These are phyloP conservation scores for Agrilus biguttatus DNA, from an alignment of 2,888 invertebrate species.

Conservation along the genomic window DNA sequence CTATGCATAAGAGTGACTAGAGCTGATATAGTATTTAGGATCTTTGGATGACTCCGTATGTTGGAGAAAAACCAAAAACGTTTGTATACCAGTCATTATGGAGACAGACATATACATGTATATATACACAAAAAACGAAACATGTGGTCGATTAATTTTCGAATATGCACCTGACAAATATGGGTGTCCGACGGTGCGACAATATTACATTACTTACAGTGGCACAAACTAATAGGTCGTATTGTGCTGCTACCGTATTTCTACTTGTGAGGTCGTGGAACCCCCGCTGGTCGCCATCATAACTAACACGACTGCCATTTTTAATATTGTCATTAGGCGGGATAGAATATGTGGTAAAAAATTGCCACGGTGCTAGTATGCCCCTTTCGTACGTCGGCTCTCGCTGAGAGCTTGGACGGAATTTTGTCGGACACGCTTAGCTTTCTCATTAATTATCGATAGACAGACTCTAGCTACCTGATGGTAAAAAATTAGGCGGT, in stretches of 20 bases:
- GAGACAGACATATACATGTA: not conserved
- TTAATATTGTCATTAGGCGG: slow-evolving; percentile 26
- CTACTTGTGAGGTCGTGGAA: slow-evolving; percentile 26
- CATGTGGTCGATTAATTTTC: slow-evolving; percentile 10
- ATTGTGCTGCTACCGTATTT: slow-evolving; percentile 31
- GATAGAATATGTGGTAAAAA: not conserved
- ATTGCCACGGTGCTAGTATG: too few relatives aligned
- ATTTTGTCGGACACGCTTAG: too few relatives aligned
- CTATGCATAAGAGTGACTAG: not conserved
- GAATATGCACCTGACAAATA: slow-evolving; percentile 17
- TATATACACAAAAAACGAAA: not conserved
- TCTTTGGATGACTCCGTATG: too few relatives aligned
- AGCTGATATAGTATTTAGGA: not conserved
- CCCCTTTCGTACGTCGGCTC: too few relatives aligned
- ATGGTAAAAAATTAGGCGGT: too few relatives aligned
- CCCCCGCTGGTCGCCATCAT: slow-evolving; percentile 18
- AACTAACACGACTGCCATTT: slow-evolving; percentile 21
- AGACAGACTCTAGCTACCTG: too few relatives aligned
- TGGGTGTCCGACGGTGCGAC: slow-evolving; percentile 16
- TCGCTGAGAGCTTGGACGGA: too few relatives aligned
- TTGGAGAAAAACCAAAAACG: not conserved
- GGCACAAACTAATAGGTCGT: slow-evolving; percentile 18
- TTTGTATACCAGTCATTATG: slow-evolving; percentile 9
- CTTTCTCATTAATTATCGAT: too few relatives aligned
- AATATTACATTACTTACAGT: slow-evolving; percentile 20